These are phyloP conservation scores for Fundulus diaphanus DNA, from an alignment of 2,797 vertebrate species.

Conservation along the genomic window DNA sequence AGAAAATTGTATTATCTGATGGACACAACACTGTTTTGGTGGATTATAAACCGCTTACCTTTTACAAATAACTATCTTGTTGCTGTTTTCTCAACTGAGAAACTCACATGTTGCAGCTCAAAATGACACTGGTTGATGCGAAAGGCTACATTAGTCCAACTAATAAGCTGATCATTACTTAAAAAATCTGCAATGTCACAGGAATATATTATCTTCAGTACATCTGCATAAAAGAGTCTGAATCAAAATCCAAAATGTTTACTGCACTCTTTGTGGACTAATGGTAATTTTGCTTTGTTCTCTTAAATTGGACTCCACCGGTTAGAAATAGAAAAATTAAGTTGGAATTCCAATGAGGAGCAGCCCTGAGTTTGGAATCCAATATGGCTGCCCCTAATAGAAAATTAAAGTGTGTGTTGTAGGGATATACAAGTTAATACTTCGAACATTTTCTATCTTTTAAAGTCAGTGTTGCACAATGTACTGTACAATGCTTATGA, in stretches of 20 bases:
- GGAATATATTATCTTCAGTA: background rate
- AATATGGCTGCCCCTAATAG: too few species aligned
- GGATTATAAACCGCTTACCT: background rate
- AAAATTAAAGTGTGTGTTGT: too few species aligned
- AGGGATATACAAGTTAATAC: too few species aligned
- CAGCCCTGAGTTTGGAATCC: too few species aligned
- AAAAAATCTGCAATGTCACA: background rate
- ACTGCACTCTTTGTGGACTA: background rate
- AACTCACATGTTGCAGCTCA: background rate
- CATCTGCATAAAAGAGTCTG: background rate
- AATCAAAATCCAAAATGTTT: background rate
- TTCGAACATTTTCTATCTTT: too few species aligned
- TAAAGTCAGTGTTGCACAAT: background rate
- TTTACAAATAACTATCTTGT: background rate
- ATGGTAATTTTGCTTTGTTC: background rate
- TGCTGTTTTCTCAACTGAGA: background rate
- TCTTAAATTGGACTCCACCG: background rate
- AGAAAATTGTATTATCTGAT: too few species aligned
- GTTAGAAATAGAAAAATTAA: background rate
- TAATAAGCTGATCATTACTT: background rate
- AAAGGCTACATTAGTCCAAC: background rate
- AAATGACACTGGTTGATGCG: background rate
- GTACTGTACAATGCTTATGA: background rate
- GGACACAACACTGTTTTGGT: too few species aligned
- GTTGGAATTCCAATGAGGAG: background rate